Percentiles rank a stretch among this genome's conserved stretches.
phyloP scores from a whole-genome alignment of 2,113 vertebrate genomes.

The Oreochromis tanganicae region DNA sequence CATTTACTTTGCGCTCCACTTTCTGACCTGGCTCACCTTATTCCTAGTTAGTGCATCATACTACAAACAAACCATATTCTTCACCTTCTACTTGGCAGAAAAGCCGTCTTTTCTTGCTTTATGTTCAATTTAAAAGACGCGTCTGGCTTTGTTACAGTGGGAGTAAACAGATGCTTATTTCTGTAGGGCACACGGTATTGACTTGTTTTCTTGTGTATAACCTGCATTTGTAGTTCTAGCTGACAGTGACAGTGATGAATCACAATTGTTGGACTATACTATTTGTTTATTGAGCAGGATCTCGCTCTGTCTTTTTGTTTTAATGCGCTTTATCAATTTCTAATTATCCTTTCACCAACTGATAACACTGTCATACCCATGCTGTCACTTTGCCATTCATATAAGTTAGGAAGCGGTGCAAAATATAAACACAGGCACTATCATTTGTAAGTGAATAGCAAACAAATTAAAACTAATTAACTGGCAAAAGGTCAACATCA shows the following conservation, averaged over 20 bases:
- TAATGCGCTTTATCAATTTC: not conserved
- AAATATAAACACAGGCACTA: not conserved
- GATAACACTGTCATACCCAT: not conserved
- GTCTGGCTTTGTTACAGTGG: not conserved
- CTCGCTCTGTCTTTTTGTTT: not conserved
- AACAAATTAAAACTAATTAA: not conserved
- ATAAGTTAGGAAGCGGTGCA: not conserved
- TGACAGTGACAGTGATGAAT: constrained; percentile 14
- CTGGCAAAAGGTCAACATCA: not conserved
- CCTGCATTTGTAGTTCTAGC: not conserved
- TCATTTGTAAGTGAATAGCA: not conserved
- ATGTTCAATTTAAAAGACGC: constrained; percentile 3
- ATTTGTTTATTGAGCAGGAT: not conserved
- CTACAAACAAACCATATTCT: not conserved
- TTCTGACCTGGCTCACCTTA: not conserved
- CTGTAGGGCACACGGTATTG: not conserved
- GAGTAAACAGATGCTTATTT: not conserved
- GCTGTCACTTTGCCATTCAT: not conserved
- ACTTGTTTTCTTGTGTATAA: not conserved
- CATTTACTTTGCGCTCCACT: not conserved
- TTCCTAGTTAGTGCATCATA: not conserved
- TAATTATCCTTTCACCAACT: not conserved
- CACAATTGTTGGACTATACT: not conserved
- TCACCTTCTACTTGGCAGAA: not conserved
- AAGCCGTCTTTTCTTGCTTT: not conserved